Evolutionary conservation across 2,113 vertebrate species (phyloP).

Genomic region (Nibea coibor): DNA sequence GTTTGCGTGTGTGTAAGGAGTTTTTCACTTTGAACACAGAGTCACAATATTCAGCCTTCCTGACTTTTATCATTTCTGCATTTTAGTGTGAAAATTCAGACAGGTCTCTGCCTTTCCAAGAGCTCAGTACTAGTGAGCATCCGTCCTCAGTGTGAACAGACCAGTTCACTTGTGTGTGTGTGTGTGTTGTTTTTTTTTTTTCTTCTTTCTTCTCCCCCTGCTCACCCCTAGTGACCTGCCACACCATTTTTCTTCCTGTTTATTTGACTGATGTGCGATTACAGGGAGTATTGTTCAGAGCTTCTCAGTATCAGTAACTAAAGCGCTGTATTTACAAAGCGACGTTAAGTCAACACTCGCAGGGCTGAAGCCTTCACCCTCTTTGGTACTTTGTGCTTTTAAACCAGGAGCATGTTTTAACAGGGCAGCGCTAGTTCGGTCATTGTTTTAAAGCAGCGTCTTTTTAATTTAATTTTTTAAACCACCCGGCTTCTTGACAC

Average conservation of each 20-base stretch:
- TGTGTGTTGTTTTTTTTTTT: neutral
- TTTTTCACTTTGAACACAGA: conserved; percentile 4
- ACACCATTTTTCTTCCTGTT: neutral
- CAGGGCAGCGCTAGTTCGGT: neutral
- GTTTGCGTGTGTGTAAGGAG: conserved; percentile 22
- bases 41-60: conserved; percentile 8
- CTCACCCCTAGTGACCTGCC: neutral
- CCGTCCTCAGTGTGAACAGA: conserved; percentile 64
- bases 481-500: neutral
- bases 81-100: conserved; percentile 8
- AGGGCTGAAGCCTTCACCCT: conserved; percentile 5
- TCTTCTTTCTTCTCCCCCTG: neutral
- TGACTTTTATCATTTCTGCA: neutral
- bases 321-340: conserved; percentile 51
- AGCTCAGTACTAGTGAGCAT: conserved; percentile 53
- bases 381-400: conserved; percentile 53
- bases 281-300: neutral
- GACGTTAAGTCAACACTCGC: neutral
- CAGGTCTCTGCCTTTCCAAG: conserved; percentile 8
- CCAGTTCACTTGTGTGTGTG: conserved; percentile 10
- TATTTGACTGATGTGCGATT: neutral
- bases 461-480: conserved; percentile 10
- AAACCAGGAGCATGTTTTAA: conserved; percentile 56
- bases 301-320: conserved; percentile 6
- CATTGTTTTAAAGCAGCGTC: conserved; percentile 15